phyloP scores from a whole-genome alignment of 2,888 invertebrate genomes.

The Arrhopalites spinosus region DNA sequence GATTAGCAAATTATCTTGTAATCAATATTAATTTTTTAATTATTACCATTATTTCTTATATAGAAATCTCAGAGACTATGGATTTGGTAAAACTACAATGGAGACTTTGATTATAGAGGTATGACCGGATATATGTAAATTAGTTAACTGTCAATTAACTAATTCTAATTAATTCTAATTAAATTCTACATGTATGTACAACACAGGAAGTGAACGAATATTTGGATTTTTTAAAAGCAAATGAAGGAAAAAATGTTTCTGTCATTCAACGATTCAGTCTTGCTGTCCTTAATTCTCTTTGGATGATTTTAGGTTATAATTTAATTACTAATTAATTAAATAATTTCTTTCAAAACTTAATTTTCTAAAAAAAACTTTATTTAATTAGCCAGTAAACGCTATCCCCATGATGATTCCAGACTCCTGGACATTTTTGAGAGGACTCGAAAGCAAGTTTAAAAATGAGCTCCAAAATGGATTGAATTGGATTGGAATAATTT shows the following conservation, averaged over 20 bases:
- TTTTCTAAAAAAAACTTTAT: no score
- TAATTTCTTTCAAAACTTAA: no score
- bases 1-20: background rate
- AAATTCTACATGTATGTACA: no score
- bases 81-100: background rate
- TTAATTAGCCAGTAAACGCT: background rate
- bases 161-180: no score
- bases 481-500: no score
- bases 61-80: background rate
- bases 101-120: background rate
- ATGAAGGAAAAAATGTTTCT: background rate
- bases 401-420: no score
- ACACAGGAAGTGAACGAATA: conserved; percentile 1
- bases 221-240: background rate
- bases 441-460: no score
- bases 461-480: no score
- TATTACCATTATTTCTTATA: background rate
- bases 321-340: no score
- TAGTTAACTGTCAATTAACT: no score
- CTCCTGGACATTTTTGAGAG: no score
- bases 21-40: background rate
- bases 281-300: conserved; percentile 17
- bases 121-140: no score
- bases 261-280: background rate
- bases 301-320: background rate